These are phyloP conservation scores for Atta texana DNA, from an alignment of 1,140 invertebrate species.

Conservation along the genomic window DNA sequence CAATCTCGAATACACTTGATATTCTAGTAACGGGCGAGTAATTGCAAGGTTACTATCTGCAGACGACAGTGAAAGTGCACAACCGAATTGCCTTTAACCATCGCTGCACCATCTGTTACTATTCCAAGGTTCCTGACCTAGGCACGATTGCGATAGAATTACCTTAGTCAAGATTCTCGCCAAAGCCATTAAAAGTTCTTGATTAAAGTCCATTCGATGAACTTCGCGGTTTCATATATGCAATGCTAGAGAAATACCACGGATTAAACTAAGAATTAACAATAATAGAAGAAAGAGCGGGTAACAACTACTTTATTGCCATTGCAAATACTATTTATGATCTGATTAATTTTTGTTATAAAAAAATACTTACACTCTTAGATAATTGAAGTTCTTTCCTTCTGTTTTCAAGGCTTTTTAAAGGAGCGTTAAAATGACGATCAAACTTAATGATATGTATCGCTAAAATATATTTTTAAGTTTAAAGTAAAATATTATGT, in stretches of 20 bases:
- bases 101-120: conserved; percentile 52
- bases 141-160: conserved; percentile 43
- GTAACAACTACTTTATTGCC: not conserved
- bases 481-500: no score
- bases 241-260: not conserved
- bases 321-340: not conserved
- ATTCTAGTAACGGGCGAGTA: conserved; percentile 66
- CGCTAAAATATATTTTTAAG: no score
- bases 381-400: not conserved
- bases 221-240: not conserved
- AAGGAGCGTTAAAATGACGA: no score
- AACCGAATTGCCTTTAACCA: conserved; percentile 68
- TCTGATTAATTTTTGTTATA: not conserved
- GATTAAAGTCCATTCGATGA: conserved; percentile 8
- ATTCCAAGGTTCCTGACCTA: conserved; percentile 75
- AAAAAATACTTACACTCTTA: not conserved
- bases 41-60: conserved; percentile 70
- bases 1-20: conserved; percentile 52
- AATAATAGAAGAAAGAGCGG: not conserved
- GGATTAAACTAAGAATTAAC: not conserved
- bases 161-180: not conserved
- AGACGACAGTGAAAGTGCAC: conserved; percentile 68
- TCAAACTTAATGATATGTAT: no score
- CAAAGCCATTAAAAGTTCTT: conserved; percentile 2
- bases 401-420: not conserved